A percentile compares a stretch with the other conserved stretches of the same genome.
These are phyloP conservation scores for Platygyra sinensis DNA, from an alignment of 64 coral and sea anemone genomes.

Conservation along the genomic window DNA sequence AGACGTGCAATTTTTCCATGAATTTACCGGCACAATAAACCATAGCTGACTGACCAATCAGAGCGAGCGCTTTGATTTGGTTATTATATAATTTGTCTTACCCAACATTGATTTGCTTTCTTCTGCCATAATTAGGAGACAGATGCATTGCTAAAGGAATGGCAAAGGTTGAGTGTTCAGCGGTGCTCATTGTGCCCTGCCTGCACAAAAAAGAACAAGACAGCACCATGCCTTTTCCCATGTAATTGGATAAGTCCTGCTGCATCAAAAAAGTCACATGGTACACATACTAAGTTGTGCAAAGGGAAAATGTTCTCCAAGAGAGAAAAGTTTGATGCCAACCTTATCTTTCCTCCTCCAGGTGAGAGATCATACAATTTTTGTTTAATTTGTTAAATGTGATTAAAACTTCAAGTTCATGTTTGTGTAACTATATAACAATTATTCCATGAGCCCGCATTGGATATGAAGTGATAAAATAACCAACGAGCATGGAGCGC, in stretches of 20 bases:
- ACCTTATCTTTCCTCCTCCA: conserved; percentile 20
- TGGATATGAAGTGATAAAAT: too few species aligned
- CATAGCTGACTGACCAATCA: too few species aligned
- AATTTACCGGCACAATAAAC: too few species aligned
- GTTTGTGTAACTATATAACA: too few species aligned
- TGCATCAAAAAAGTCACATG: not conserved
- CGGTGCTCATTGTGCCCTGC: conserved; percentile 51
- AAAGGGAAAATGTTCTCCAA: not conserved
- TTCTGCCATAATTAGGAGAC: conserved; percentile 9
- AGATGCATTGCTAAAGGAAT: conserved; percentile 45
- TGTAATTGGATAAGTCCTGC: conserved; percentile 46
- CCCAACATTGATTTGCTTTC: too few species aligned
- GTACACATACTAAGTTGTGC: conserved; percentile 9
- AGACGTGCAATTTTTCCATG: too few species aligned
- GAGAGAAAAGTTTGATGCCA: conserved; percentile 22
- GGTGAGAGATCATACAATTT: conserved; percentile 10
- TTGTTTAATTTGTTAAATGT: too few species aligned
- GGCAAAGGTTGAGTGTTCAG: conserved; percentile 35
- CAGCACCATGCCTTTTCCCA: conserved; percentile 29
- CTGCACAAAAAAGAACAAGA: conserved; percentile 9
- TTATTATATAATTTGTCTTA: too few species aligned
- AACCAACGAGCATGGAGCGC: too few species aligned
- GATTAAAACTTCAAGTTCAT: too few species aligned
- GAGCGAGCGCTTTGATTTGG: too few species aligned
- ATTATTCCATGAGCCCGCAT: too few species aligned